These are phyloP conservation scores for Agonopterix heracliana DNA, from an alignment of 2,888 invertebrate species.

Conservation along the genomic window DNA sequence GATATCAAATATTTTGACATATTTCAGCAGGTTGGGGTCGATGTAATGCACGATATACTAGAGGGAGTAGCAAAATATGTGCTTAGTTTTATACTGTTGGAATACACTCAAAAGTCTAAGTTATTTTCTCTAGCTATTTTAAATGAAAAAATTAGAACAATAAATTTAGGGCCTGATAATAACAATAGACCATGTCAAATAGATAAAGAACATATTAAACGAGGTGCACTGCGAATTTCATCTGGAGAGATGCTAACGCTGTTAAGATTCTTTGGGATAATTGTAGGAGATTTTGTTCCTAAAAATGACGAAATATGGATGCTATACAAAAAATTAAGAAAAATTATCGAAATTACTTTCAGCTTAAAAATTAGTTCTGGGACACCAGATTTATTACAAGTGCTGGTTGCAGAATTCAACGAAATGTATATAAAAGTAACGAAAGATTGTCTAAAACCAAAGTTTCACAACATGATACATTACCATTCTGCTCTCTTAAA, in stretches of 20 bases:
- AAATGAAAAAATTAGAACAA: neutral
- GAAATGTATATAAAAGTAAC: conserved; percentile 2
- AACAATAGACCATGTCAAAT: neutral
- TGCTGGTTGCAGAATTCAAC: conserved; percentile 5
- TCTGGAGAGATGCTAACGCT: conserved; percentile 11
- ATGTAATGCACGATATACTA: conserved; percentile 6
- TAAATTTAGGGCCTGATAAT: conserved; percentile 5
- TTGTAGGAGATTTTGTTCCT: conserved; percentile 9
- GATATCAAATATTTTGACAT: conserved; percentile 6
- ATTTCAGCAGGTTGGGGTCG: conserved; percentile 11
- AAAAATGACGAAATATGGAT: conserved; percentile 3
- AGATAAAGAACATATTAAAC: neutral
- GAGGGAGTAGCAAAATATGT: conserved; percentile 7
- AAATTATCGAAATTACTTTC: conserved; percentile 5
- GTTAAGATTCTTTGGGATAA: conserved; percentile 7
- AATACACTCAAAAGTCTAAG: neutral
- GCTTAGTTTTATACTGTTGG: neutral
- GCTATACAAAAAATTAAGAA: conserved; percentile 4
- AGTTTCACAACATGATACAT: conserved; percentile 13
- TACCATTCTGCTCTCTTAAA: conserved; percentile 7
- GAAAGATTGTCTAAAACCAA: conserved; percentile 9
- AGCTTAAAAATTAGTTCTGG: neutral
- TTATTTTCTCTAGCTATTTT: conserved; percentile 4
- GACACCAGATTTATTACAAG: neutral
- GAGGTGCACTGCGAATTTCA: neutral